These are phyloP conservation scores for Megalops cyprinoides DNA, from an alignment of 2,797 vertebrate genomes.

Conservation along the genomic window DNA sequence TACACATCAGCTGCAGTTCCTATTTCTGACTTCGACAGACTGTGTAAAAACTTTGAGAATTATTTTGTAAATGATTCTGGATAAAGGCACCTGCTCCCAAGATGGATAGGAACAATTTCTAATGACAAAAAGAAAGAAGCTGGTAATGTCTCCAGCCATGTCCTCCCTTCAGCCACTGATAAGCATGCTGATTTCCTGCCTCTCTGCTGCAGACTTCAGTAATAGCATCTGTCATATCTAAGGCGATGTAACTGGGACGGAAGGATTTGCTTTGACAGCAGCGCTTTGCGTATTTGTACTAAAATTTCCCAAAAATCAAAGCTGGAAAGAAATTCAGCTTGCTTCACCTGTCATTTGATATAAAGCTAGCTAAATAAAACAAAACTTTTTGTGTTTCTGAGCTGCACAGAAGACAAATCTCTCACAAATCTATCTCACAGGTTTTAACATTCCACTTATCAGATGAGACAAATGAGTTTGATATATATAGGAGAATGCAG, in stretches of 20 bases:
- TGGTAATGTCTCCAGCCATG: neutral
- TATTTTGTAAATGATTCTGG: neutral
- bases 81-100: neutral
- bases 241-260: neutral
- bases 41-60: neutral
- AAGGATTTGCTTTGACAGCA: neutral
- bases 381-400: conserved; percentile 10
- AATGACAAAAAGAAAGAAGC: neutral
- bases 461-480: neutral
- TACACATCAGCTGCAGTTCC: no score
- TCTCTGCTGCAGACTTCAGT: neutral
- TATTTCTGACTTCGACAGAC: no score
- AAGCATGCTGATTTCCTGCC: neutral
- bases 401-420: neutral
- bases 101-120: neutral
- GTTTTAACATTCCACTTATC: neutral
- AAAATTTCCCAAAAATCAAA: neutral
- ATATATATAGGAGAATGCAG: no score
- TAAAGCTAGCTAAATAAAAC: neutral
- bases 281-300: neutral
- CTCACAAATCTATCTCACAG: neutral
- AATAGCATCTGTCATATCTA: conserved; percentile 2
- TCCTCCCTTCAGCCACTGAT: neutral
- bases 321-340: neutral
- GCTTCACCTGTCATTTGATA: neutral